A percentile compares a stretch with the other conserved stretches of the same genome.
These are phyloP conservation scores for Brachyptera risi DNA, from an alignment of 2,888 invertebrate genomes.

Conservation along the genomic window DNA sequence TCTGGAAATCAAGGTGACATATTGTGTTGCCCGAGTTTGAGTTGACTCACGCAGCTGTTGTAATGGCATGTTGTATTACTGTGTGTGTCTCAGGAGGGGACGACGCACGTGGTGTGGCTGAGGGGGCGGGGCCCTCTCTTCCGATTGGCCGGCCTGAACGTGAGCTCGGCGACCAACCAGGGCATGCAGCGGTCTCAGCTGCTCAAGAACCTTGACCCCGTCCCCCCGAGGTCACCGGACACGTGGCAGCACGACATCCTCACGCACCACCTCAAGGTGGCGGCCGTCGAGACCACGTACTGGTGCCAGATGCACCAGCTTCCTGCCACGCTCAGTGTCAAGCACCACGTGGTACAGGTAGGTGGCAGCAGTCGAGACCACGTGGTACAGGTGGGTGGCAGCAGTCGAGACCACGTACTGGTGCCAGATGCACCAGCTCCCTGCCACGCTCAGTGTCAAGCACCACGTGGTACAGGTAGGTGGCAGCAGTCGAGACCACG, in stretches of 20 bases:
- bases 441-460: conserved; percentile 56
- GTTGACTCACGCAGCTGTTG: too few relatives aligned
- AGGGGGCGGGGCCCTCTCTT: conserved; percentile 70
- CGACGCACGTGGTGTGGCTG: conserved; percentile 84
- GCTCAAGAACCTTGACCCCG: conserved; percentile 50
- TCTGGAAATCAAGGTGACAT: too few relatives aligned
- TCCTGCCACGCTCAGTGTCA: conserved; percentile 58
- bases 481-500: background rate
- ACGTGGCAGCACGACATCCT: conserved; percentile 58
- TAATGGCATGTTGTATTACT: too few relatives aligned
- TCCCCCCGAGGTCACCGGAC: conserved; percentile 44
- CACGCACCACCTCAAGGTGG: conserved; percentile 66
- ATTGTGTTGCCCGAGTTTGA: too few relatives aligned
- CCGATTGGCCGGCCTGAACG: conserved; percentile 60
- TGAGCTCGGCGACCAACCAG: conserved; percentile 51
- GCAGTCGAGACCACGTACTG: conserved; percentile 91
- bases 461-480: conserved; percentile 71
- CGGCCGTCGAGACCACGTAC: conserved; percentile 87
- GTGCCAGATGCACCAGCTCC: conserved; percentile 84
- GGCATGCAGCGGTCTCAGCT: conserved; percentile 79
- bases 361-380: conserved; percentile 66
- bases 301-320: conserved; percentile 90
- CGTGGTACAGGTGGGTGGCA: too few relatives aligned
- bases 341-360: conserved; percentile 73
- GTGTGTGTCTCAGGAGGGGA: conserved; percentile 73